Evolutionary conservation across 2,888 invertebrate genomes (phyloP).

Genomic region (Drosophila cognata): DNA sequence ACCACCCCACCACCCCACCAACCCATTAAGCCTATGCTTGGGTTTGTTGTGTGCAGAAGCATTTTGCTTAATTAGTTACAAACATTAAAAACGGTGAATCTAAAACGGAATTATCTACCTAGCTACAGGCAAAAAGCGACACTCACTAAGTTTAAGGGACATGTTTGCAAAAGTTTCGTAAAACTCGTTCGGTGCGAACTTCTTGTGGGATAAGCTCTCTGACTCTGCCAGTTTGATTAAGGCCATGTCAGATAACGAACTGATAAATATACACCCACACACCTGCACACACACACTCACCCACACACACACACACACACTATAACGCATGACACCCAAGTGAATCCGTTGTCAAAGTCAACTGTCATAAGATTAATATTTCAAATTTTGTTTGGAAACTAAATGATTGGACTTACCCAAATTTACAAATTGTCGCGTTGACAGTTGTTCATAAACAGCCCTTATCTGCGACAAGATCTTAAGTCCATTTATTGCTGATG

Average conservation of each 20-base stretch:
- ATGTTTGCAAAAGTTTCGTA: constrained; percentile 5
- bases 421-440: constrained; percentile 13
- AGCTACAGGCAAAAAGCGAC: not conserved
- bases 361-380: constrained; percentile 20
- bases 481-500: not conserved
- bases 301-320: not conserved
- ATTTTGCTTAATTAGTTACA: constrained; percentile 81
- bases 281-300: not conserved
- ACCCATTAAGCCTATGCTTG: constrained; percentile 8
- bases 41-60: constrained; percentile 64
- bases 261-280: constrained; percentile 18
- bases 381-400: constrained; percentile 16
- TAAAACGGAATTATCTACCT: constrained; percentile 49
- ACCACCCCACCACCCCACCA: not conserved
- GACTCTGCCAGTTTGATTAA: constrained; percentile 32
- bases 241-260: constrained; percentile 25
- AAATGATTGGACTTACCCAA: constrained; percentile 14
- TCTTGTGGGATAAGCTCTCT: constrained; percentile 3
- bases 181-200: not conserved
- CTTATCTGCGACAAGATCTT: not conserved
- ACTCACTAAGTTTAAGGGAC: constrained; percentile 13
- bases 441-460: not conserved
- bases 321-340: not conserved
- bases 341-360: constrained; percentile 29
- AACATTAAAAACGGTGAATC: constrained; percentile 55